Evolutionary conservation across 2,797 vertebrate species (phyloP), one percentile per base, ranked within the genome.

Genomic region (Acanthurus tractus): DNA sequence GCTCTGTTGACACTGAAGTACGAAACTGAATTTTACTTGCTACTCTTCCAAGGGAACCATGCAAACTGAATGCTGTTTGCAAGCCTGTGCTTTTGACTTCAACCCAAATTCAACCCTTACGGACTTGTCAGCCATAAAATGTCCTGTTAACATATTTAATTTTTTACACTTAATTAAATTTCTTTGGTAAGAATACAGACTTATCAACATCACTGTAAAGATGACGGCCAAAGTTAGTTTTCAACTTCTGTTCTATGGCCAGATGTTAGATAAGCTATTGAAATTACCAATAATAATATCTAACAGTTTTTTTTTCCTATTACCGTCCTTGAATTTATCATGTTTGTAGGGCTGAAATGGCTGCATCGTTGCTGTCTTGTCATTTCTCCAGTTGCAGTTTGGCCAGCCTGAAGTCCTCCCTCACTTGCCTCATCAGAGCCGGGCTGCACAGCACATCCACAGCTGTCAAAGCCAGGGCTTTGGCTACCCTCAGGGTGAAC

Each of bases 381-480:
- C 23, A 36, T 57, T 63, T 78, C 57, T 79, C 74, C 62, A 76
- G 73, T 54, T 75, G 74, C 23, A 25, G 57, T 68, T 84, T 82
- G 85, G 85, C 81, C 53, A 55, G 81, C 7, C 18, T 79, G 81
- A 90, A 93, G 75, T 92, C 96, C 12, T 96, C 91, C 75, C 76
- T 89, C 54, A 79, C 89, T 87, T 78, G 72, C 61, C 13, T 69
- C 61, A 88, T 75, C 70, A 91, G 79, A 86, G 68, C 83, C 6
- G 87, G 88, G 76, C 95, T 93, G 92, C 96, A 96, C 63, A 97
- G 87, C 1, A 97, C 93, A 78, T 98, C 97, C 88, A 97, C 86
- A 9, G 97, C 97, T 74, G 97, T 97, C 96, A 97, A 97, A 8
- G 96, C 96, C 92, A 97, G 89, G 64, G 96, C 95, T 88, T 96